Evolutionary conservation across 2,113 vertebrate species (phyloP), one percentile per base, ranked within the genome.

Genomic region (Gallinago undulata): DNA sequence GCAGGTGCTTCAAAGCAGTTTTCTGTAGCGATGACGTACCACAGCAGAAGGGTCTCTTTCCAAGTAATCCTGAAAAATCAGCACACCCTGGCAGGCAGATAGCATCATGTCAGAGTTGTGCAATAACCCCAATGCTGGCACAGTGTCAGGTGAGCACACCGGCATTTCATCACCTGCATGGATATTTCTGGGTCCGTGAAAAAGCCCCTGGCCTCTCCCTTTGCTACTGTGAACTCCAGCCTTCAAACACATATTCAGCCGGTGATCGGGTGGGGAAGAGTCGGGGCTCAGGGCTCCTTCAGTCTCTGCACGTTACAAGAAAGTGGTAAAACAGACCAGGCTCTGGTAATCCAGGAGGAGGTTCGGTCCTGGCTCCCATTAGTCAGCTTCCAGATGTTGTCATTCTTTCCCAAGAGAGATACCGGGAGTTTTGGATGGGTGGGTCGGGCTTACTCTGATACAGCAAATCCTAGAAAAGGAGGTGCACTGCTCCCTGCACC

Each of bases 401-500:
- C 7, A 3, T 63, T 69, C 48, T 69, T 87, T 75, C 27, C 43
- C 19, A 59, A 1, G 4, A 2, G 1, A 59, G 41, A 67, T 5
- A 11, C 2, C 1, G 3, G 35, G 6, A 25, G n/a, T 35, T 66
- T 57, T 35, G 21, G 5, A 15, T 75, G 35, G 41, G 27, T 41
- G 6, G 14, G 10, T 48, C 51, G 19, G 24, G 17, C 16, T 79
- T 90, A 8, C 41, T 78, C 6, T 19, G 22, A 47, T 21, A 62
- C 50, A 57, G 41, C 7, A 53, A 41, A 43, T 27, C 45, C 70
- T 75, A 21, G 27, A 35, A 68, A 50, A 39, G 11, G 19, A 74
- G 9, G 5, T 19, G 13, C 6, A n/a, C 8, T 0, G 1, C 23
- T 70, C 3, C n/a, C 6, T 0, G 6, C 4, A 5, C 14, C 7